Conservation (phyloP, 2,888 invertebrate species). For the Apamea monoglypha region DNA sequence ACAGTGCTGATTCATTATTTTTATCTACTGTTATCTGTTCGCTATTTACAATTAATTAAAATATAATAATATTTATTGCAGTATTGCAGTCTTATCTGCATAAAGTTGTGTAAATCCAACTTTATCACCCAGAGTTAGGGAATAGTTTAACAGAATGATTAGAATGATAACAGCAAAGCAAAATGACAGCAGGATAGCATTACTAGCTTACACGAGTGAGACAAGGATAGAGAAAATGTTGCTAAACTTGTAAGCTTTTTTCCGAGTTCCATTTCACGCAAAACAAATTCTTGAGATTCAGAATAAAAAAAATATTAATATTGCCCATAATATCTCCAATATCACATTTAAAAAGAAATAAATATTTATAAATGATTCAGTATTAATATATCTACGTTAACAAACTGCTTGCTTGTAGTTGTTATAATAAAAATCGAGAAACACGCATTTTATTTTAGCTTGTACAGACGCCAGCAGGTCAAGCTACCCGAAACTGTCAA, state of each 20-base stretch:
- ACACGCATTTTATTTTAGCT: background rate
- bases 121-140: background rate
- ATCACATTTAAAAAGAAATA: background rate
- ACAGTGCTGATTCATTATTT: background rate
- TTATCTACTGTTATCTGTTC: constrained; percentile 15
- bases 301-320: background rate
- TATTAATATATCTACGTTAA: background rate
- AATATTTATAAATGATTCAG: background rate
- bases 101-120: background rate
- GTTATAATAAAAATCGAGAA: background rate
- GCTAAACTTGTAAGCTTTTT: constrained; percentile 6
- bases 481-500: too few relatives aligned
- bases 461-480: too few relatives aligned
- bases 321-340: background rate
- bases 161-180: background rate
- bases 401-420: background rate
- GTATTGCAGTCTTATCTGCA: constrained; percentile 7
- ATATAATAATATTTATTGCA: background rate
- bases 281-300: background rate
- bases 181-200: constrained; percentile 31
- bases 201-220: background rate
- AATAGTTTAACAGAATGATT: constrained; percentile 16
- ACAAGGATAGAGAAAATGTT: constrained; percentile 13
- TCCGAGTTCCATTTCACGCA: background rate
- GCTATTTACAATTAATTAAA: background rate